phyloP scores from a whole-genome alignment of 2,888 invertebrate genomes.

The Stomorhina lunata region DNA sequence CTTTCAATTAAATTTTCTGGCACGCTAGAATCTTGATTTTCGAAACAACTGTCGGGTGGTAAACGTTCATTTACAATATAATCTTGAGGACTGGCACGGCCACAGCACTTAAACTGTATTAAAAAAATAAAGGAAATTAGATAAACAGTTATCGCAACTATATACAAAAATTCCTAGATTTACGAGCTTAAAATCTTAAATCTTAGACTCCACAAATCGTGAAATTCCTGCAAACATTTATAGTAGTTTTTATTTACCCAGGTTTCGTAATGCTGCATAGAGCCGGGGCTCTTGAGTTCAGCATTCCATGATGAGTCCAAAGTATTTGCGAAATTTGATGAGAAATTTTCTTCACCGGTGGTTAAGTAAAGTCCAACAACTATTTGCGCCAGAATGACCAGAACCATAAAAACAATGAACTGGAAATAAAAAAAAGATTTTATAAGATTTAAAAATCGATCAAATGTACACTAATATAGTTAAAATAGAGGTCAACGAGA shows the following conservation, averaged over 20 bases:
- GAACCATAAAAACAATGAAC: conserved; percentile 71
- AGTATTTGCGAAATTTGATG: conserved; percentile 71
- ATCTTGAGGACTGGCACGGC: conserved; percentile 75
- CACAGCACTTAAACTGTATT: conserved; percentile 75
- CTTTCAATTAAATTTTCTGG: conserved; percentile 72
- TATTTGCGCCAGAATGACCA: conserved; percentile 71
- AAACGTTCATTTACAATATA: conserved; percentile 74
- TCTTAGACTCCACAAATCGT: no score
- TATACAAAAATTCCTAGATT: background rate
- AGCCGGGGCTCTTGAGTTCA: conserved; percentile 72
- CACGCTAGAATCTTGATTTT: conserved; percentile 69
- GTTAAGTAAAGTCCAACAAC: conserved; percentile 66
- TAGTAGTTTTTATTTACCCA: conserved; percentile 69
- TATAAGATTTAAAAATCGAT: background rate
- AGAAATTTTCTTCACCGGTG: conserved; percentile 45
- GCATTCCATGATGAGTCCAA: conserved; percentile 80
- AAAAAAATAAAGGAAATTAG: background rate
- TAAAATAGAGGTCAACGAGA: background rate
- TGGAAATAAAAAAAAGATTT: conserved; percentile 50
- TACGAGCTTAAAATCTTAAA: no score
- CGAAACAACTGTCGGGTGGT: conserved; percentile 75
- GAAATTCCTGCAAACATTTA: no score
- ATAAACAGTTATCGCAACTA: background rate
- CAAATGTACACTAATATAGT: background rate
- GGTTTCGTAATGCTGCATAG: conserved; percentile 76